A percentile compares a stretch with the other conserved stretches of the same genome.
Conservation (phyloP, 2,888 invertebrate genomes). For the Prosapia bicincta region DNA sequence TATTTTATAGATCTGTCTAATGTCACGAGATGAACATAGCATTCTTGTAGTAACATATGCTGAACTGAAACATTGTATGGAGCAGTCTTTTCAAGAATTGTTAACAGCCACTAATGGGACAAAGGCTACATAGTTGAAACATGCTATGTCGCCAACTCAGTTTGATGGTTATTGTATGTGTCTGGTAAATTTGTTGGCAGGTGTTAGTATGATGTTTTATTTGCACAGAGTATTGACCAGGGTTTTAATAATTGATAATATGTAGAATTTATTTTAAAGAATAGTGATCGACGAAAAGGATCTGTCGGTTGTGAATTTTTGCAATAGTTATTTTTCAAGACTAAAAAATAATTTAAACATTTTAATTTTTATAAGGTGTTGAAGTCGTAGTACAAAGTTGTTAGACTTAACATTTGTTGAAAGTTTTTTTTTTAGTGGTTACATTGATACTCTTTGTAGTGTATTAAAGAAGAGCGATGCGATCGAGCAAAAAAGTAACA, state of each 20-base stretch:
- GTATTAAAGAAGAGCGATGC: not conserved
- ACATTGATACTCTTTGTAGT: too few relatives aligned
- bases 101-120: slow-evolving; percentile 46
- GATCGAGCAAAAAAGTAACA: not conserved
- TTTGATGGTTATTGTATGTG: too few relatives aligned
- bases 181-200: not conserved
- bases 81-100: slow-evolving; percentile 85
- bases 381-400: not conserved
- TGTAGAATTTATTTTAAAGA: not conserved
- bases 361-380: not conserved
- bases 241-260: not conserved
- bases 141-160: not conserved
- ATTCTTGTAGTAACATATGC: slow-evolving; percentile 93
- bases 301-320: not conserved
- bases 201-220: not conserved
- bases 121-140: not conserved
- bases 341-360: not conserved
- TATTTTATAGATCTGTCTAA: slow-evolving; percentile 79
- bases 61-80: slow-evolving; percentile 92
- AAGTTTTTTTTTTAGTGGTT: not conserved
- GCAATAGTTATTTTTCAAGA: not conserved
- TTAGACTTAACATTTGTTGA: not conserved
- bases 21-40: slow-evolving; percentile 96
- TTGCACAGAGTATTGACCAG: not conserved
- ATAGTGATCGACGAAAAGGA: not conserved